Percentiles rank a stretch among this genome's conserved stretches.
Evolutionary conservation across 2,113 vertebrate genomes (phyloP).

Genomic region (Fregata magnificens): DNA sequence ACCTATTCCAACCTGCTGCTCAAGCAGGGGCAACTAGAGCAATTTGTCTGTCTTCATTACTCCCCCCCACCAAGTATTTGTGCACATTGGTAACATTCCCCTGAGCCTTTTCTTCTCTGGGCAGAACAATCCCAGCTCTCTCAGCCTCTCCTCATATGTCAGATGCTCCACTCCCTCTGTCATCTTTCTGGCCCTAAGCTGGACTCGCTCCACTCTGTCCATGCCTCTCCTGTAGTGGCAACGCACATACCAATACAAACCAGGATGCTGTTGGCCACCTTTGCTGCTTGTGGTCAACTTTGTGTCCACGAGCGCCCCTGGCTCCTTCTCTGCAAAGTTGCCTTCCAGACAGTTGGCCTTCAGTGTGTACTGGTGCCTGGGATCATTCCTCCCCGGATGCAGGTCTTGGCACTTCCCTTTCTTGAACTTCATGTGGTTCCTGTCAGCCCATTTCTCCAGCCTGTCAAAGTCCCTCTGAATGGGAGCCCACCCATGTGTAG

Average conservation of each 20-base stretch:
- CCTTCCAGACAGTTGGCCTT: background rate
- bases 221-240: background rate
- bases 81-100: background rate
- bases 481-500: too few species aligned
- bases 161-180: background rate
- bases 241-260: background rate
- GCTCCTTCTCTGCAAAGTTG: background rate
- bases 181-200: background rate
- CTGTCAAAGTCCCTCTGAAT: background rate
- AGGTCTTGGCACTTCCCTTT: background rate
- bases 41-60: background rate
- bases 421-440: background rate
- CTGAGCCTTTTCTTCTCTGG: background rate
- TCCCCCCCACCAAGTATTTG: background rate
- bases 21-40: background rate
- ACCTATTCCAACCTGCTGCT: background rate
- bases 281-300: background rate
- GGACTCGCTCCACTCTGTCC: background rate
- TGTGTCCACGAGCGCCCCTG: background rate
- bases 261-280: background rate
- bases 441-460: background rate
- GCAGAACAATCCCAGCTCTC: background rate
- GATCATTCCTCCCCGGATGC: background rate
- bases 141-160: background rate
- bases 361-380: background rate